These are phyloP conservation scores for Sacculina carcini DNA, from an alignment of 2,888 invertebrate species.

Conservation along the genomic window DNA sequence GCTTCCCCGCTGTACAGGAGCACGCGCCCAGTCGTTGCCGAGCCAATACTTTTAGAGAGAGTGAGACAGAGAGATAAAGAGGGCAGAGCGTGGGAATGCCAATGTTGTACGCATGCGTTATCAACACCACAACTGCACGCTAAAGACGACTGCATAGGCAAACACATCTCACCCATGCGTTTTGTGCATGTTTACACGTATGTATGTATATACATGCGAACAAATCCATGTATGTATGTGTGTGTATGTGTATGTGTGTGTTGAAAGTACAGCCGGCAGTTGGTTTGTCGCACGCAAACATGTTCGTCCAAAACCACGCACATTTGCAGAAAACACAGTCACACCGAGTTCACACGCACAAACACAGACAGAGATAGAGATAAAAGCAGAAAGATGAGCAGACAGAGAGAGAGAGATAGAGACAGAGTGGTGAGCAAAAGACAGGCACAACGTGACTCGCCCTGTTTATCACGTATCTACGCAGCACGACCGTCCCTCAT, in stretches of 20 bases:
- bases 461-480: too few relatives aligned
- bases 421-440: background rate
- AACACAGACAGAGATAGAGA: slow-evolving; percentile 5
- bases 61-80: too few relatives aligned
- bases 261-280: too few relatives aligned
- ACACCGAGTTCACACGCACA: background rate
- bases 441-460: background rate
- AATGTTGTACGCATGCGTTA: too few relatives aligned
- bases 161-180: background rate
- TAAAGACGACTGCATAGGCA: background rate
- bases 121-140: too few relatives aligned
- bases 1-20: too few relatives aligned
- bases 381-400: slow-evolving; percentile 6
- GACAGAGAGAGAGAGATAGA: slow-evolving; percentile 1
- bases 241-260: background rate
- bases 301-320: background rate
- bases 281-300: background rate
- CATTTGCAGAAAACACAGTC: background rate
- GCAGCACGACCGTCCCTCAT: too few relatives aligned
- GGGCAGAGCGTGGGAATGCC: too few relatives aligned
- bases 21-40: too few relatives aligned
- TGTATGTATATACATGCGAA: slow-evolving; percentile 1
- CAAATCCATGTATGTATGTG: background rate
- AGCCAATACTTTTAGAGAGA: too few relatives aligned
- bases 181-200: background rate